Percentiles rank a stretch among this genome's conserved stretches.
These are phyloP conservation scores for Sepioteuthis lessoniana DNA, from an alignment of 2,888 invertebrate genomes.

Conservation along the genomic window DNA sequence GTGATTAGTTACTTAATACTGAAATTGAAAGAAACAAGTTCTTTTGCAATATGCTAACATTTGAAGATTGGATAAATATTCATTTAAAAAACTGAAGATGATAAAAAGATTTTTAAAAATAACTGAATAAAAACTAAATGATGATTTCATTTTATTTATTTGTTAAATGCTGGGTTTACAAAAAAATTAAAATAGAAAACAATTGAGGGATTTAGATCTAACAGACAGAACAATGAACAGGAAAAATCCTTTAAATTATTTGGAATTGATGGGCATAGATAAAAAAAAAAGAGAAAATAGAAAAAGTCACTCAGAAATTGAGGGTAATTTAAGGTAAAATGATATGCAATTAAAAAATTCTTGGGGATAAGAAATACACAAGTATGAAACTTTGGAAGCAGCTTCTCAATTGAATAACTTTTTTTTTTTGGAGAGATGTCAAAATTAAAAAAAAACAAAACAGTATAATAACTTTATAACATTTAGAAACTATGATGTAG, in stretches of 20 bases:
- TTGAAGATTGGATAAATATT: no score
- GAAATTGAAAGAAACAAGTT: no score
- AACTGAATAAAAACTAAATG: background rate
- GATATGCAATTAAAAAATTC: background rate
- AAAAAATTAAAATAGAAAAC: background rate
- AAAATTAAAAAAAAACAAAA: background rate
- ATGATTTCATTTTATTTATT: slow-evolving; percentile 11
- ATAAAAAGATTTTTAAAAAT: background rate
- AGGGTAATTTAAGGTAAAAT: background rate
- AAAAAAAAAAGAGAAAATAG: background rate
- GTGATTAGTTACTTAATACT: no score
- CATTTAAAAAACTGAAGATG: no score
- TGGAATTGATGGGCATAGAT: background rate
- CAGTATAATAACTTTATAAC: background rate
- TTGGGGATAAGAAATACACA: background rate
- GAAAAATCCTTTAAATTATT: background rate
- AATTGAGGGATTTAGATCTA: background rate
- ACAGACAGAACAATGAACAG: background rate
- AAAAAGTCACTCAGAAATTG: background rate
- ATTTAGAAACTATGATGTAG: background rate
- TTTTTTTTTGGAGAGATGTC: background rate
- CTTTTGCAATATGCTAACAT: no score
- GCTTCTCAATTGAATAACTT: background rate
- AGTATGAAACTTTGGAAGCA: background rate
- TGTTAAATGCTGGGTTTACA: slow-evolving; percentile 33